Evolutionary conservation across 2,797 vertebrate genomes (phyloP).

Genomic region (Syncerus caffer): DNA sequence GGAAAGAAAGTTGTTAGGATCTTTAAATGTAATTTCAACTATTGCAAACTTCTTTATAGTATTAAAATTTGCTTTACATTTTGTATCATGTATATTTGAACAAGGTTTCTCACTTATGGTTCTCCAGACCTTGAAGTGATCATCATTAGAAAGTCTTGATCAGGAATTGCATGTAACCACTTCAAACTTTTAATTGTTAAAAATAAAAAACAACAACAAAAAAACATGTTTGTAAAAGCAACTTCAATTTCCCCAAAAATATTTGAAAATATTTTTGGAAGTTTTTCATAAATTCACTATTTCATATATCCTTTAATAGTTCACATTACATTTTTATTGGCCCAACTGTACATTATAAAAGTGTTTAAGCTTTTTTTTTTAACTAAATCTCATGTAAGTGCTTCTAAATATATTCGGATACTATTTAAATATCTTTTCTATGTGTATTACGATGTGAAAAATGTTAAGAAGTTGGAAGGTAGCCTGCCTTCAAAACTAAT

Average conservation of each 20-base stretch:
- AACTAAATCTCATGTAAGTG: background rate
- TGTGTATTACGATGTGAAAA: background rate
- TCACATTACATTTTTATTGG: background rate
- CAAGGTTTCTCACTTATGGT: background rate
- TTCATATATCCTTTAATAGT: background rate
- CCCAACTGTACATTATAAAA: background rate
- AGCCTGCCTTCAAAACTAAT: background rate
- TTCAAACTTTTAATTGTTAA: background rate
- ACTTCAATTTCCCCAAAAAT: constrained; percentile 11
- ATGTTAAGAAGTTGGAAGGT: background rate
- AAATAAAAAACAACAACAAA: background rate
- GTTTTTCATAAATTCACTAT: background rate
- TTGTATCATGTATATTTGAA: background rate
- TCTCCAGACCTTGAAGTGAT: background rate
- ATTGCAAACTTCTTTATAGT: background rate
- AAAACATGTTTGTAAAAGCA: background rate
- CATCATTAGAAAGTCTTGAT: background rate
- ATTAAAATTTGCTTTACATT: background rate
- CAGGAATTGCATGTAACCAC: background rate
- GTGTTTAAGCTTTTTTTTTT: background rate
- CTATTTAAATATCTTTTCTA: background rate
- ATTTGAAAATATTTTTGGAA: background rate
- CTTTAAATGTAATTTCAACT: background rate
- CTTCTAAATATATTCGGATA: background rate
- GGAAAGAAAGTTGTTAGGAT: background rate